Evolutionary conservation across 1,140 invertebrate species (phyloP).

Genomic region (Bombyx mori): DNA sequence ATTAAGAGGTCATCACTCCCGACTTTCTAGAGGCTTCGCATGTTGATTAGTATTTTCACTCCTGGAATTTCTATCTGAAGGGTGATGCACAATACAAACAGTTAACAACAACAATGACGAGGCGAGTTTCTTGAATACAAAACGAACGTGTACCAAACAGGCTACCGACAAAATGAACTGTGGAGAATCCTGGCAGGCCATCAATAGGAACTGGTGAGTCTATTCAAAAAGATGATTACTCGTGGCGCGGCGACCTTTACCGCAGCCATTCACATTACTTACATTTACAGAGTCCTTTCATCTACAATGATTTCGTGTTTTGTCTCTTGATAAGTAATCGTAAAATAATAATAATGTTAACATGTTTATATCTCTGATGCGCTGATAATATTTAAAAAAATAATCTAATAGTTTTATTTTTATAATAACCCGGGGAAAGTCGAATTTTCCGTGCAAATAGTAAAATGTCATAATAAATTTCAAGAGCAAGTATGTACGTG

Average conservation of each 20-base stretch:
- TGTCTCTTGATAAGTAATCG: slow-evolving; percentile 11
- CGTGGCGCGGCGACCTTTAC: slow-evolving; percentile 12
- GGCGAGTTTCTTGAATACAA: slow-evolving; percentile 39
- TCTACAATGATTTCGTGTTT: slow-evolving; percentile 14
- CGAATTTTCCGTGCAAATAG: too few relatives aligned
- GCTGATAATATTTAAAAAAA: too few relatives aligned
- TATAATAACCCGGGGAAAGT: too few relatives aligned
- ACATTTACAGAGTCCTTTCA: background rate
- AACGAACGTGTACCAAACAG: slow-evolving; percentile 6
- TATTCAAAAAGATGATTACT: slow-evolving; percentile 52
- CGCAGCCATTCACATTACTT: background rate
- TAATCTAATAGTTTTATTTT: too few relatives aligned
- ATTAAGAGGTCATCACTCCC: slow-evolving; percentile 45
- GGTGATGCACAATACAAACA: slow-evolving; percentile 39
- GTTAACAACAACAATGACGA: slow-evolving; percentile 55
- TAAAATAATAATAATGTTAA: too few relatives aligned
- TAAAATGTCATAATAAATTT: too few relatives aligned
- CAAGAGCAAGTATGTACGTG: too few relatives aligned
- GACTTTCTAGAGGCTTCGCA: slow-evolving; percentile 44
- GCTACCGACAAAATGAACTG: slow-evolving; percentile 53
- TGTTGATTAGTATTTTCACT: slow-evolving; percentile 55
- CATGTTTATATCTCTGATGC: too few relatives aligned
- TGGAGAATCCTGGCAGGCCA: slow-evolving; percentile 47
- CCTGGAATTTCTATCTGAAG: slow-evolving; percentile 43
- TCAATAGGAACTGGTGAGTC: slow-evolving; percentile 33